Conservation (phyloP, 30 jellyfish, hydroid and myxozoan genomes). For the Calvadosia cruxmelitensis region DNA sequence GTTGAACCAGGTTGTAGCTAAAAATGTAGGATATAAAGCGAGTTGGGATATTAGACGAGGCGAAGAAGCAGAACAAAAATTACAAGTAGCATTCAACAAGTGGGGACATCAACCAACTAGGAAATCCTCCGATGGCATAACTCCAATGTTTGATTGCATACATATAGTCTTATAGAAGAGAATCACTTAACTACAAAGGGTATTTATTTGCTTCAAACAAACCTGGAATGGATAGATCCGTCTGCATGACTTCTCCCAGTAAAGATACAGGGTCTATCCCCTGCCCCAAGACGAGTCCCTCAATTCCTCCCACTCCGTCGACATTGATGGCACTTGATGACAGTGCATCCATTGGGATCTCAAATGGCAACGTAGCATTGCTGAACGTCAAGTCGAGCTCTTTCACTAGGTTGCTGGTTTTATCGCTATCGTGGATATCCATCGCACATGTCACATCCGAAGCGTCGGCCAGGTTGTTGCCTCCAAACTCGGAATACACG, state of each 20-base stretch:
- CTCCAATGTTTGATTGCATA: too few species aligned
- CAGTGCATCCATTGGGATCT: conserved; percentile 31
- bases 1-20: too few species aligned
- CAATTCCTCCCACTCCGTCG: conserved; percentile 40
- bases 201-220: too few species aligned
- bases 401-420: conserved; percentile 7
- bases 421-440: neutral
- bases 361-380: conserved; percentile 37
- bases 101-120: too few species aligned
- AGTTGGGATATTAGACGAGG: too few species aligned
- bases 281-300: conserved; percentile 46
- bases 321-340: conserved; percentile 42
- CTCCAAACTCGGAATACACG: conserved; percentile 27
- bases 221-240: conserved; percentile 39
- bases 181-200: too few species aligned
- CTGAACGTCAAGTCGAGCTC: conserved; percentile 22
- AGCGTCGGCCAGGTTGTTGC: conserved; percentile 38
- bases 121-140: too few species aligned
- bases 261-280: conserved; percentile 33
- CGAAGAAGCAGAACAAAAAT: too few species aligned
- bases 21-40: too few species aligned
- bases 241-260: conserved; percentile 40
- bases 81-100: too few species aligned
- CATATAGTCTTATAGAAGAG: too few species aligned
- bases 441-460: conserved; percentile 19